phyloP scores from a whole-genome alignment of 2,888 invertebrate genomes.

The Alloplasta piceator region DNA sequence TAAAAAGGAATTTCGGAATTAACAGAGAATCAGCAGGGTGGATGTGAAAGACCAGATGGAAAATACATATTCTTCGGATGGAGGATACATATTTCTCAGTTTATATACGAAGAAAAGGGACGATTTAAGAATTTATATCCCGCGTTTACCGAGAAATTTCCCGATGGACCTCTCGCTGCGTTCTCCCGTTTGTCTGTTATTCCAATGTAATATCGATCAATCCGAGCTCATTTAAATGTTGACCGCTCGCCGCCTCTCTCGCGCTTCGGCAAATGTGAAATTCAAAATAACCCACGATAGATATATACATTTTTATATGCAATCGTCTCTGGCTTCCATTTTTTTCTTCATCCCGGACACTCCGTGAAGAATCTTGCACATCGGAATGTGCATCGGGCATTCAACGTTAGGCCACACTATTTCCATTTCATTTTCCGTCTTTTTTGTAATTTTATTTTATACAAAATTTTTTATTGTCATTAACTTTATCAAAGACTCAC shows the following conservation, averaged over 20 bases:
- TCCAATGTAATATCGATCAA: conserved; percentile 76
- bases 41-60: conserved; percentile 7
- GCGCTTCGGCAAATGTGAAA: conserved; percentile 78
- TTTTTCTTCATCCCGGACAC: conserved; percentile 60
- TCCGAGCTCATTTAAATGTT: conserved; percentile 80
- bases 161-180: conserved; percentile 44
- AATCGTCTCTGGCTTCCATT: conserved; percentile 60
- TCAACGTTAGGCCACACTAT: too few species aligned
- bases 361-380: conserved; percentile 52
- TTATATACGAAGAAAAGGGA: conserved; percentile 19
- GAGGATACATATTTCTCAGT: too few species aligned
- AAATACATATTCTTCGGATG: conserved; percentile 11
- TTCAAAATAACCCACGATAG: conserved; percentile 81
- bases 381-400: neutral
- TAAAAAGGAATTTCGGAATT: too few species aligned
- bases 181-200: conserved; percentile 50
- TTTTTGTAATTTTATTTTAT: too few species aligned
- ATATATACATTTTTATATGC: conserved; percentile 80
- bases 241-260: conserved; percentile 77
- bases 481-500: too few species aligned
- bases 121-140: conserved; percentile 40
- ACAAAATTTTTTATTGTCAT: too few species aligned
- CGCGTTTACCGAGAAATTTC: conserved; percentile 34
- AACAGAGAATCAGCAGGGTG: neutral
- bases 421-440: neutral